Evolutionary conservation across 2,888 invertebrate genomes (phyloP).

Genomic region (Coelopa pilipes): DNA sequence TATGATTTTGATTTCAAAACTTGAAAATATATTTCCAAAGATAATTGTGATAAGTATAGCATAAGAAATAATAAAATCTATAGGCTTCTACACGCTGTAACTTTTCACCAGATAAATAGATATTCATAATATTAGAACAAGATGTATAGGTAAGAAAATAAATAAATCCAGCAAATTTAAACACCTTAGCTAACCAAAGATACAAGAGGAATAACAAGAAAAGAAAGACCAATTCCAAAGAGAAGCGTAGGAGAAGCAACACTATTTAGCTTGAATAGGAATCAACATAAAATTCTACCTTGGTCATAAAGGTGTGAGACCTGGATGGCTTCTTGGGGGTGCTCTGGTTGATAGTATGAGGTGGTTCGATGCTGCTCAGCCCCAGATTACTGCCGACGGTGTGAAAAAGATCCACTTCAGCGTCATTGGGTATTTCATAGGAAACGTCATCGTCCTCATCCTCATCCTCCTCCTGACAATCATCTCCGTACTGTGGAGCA

Average conservation of each 20-base stretch:
- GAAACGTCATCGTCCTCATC: slow-evolving; percentile 50
- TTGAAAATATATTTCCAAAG: slow-evolving; percentile 28
- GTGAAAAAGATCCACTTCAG: slow-evolving; percentile 38
- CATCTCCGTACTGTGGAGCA: slow-evolving; percentile 6
- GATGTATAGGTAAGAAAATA: not conserved
- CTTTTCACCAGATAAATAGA: not conserved
- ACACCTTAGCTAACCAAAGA: not conserved
- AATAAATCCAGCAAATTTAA: slow-evolving; percentile 9
- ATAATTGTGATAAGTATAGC: slow-evolving; percentile 24
- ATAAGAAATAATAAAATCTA: not conserved
- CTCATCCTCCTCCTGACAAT: not conserved
- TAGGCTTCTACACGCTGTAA: not conserved
- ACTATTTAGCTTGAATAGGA: slow-evolving; percentile 51
- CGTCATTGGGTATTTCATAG: slow-evolving; percentile 57
- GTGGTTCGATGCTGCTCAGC: slow-evolving; percentile 47
- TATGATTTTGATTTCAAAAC: slow-evolving; percentile 19
- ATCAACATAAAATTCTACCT: slow-evolving; percentile 65
- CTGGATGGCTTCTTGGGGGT: slow-evolving; percentile 57
- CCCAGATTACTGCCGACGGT: slow-evolving; percentile 42
- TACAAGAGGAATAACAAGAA: not conserved
- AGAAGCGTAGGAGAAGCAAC: slow-evolving; percentile 3
- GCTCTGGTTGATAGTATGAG: slow-evolving; percentile 56
- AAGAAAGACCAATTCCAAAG: slow-evolving; percentile 10
- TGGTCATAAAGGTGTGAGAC: slow-evolving; percentile 56
- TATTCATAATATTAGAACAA: not conserved